Conservation (phyloP, 2,113 vertebrate species). For the Polypterus bichir region DNA sequence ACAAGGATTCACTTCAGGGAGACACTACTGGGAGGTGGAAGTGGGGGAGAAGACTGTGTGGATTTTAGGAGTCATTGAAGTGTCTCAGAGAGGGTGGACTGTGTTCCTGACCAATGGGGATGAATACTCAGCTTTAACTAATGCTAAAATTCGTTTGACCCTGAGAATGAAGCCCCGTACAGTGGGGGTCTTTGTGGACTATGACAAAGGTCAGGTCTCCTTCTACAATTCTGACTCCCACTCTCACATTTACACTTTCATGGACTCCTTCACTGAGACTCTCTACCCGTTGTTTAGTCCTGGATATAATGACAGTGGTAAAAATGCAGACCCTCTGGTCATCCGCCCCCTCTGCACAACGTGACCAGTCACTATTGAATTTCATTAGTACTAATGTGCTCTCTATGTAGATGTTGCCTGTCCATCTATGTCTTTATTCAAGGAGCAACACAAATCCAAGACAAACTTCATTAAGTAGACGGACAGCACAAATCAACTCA, state of each 20-base stretch:
- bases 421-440: too few relatives aligned
- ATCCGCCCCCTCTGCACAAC: constrained; percentile 37
- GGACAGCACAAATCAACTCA: too few relatives aligned
- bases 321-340: constrained; percentile 34
- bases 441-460: too few relatives aligned
- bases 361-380: too few relatives aligned
- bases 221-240: constrained; percentile 40
- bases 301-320: constrained; percentile 42
- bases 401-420: too few relatives aligned
- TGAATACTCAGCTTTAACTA: constrained; percentile 28
- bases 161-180: constrained; percentile 23
- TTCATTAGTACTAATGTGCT: too few relatives aligned
- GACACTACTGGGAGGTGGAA: too few relatives aligned
- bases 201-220: constrained; percentile 38
- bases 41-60: background rate
- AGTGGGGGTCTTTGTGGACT: constrained; percentile 40
- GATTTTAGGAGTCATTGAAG: background rate
- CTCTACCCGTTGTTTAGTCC: constrained; percentile 63
- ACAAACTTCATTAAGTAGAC: too few relatives aligned
- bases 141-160: constrained; percentile 27
- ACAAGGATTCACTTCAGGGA: too few relatives aligned
- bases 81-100: background rate
- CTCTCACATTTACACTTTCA: constrained; percentile 35
- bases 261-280: constrained; percentile 36
- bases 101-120: constrained; percentile 4